phyloP scores from a whole-genome alignment of 2,888 invertebrate species.

The Chouioia cunea region DNA sequence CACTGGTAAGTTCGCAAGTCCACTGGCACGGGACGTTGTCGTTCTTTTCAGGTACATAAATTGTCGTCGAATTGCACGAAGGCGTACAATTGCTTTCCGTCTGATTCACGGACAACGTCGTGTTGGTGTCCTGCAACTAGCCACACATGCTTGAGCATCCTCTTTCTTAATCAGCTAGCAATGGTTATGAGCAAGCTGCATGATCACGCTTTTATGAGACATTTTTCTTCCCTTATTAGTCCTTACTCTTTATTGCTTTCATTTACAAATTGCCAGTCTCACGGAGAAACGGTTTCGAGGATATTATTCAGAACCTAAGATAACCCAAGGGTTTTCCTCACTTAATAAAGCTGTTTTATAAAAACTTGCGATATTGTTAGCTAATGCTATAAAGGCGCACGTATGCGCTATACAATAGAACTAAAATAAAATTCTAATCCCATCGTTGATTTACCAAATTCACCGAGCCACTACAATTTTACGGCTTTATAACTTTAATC shows the following conservation, averaged over 20 bases:
- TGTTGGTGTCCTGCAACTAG: conserved; percentile 12
- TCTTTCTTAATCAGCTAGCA: not conserved
- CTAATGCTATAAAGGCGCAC: not conserved
- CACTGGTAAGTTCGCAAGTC: conserved; percentile 93
- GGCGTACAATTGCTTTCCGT: conserved; percentile 48
- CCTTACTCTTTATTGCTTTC: conserved; percentile 12
- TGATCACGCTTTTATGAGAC: not conserved
- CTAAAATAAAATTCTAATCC: too few species aligned
- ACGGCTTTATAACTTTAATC: too few species aligned
- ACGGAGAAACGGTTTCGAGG: too few species aligned
- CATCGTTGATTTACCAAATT: too few species aligned
- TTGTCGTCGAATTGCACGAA: conserved; percentile 52
- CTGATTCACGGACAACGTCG: not conserved
- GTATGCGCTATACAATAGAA: too few species aligned
- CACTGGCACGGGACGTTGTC: conserved; percentile 75
- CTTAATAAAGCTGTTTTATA: too few species aligned
- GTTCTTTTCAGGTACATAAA: conserved; percentile 64
- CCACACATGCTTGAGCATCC: not conserved
- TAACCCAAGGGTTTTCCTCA: conserved; percentile 12
- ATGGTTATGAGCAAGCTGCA: not conserved
- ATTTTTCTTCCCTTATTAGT: not conserved
- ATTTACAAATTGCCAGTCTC: conserved; percentile 9
- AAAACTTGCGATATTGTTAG: too few species aligned
- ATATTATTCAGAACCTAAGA: not conserved
- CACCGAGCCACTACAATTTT: too few species aligned